A percentile compares a stretch with the other conserved stretches of the same genome.
phyloP scores from a whole-genome alignment of 1,140 invertebrate genomes.

The Oryzaephilus surinamensis region DNA sequence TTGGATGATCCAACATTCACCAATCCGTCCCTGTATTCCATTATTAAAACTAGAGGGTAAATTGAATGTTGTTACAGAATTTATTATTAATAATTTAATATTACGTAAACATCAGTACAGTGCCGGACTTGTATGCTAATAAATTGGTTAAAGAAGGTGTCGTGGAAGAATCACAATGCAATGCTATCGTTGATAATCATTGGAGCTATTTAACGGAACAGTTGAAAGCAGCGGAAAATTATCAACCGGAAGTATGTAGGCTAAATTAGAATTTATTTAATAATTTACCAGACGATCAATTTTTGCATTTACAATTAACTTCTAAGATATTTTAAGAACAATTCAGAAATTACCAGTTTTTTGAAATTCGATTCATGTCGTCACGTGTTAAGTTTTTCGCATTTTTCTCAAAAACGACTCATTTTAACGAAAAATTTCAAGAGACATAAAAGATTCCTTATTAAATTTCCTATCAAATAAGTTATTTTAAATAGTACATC shows the following conservation, averaged over 20 bases:
- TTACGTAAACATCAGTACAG: slow-evolving; percentile 48
- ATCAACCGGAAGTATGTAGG: slow-evolving; percentile 51
- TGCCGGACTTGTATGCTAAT: slow-evolving; percentile 73
- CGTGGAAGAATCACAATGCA: slow-evolving; percentile 46
- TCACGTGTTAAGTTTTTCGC: no score
- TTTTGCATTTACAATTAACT: no score
- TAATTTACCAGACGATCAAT: no score
- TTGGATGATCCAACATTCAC: slow-evolving; percentile 97
- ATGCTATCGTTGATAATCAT: slow-evolving; percentile 47
- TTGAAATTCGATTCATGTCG: no score
- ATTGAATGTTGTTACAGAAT: background rate
- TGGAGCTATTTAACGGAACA: slow-evolving; percentile 51
- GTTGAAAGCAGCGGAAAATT: slow-evolving; percentile 50
- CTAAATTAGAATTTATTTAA: no score
- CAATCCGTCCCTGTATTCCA: slow-evolving; percentile 80
- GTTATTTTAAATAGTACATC: no score
- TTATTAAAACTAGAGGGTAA: slow-evolving; percentile 60
- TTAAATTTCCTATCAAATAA: no score
- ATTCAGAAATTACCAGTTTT: no score
- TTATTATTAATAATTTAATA: background rate
- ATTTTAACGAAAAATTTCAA: no score
- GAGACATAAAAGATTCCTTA: no score
- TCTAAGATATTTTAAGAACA: no score
- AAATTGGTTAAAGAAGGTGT: slow-evolving; percentile 52
- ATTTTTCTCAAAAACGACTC: no score